Percentiles rank a stretch among this genome's conserved stretches.
Conservation (phyloP, 2,113 vertebrate species). For the Poeciliopsis prolifica region DNA sequence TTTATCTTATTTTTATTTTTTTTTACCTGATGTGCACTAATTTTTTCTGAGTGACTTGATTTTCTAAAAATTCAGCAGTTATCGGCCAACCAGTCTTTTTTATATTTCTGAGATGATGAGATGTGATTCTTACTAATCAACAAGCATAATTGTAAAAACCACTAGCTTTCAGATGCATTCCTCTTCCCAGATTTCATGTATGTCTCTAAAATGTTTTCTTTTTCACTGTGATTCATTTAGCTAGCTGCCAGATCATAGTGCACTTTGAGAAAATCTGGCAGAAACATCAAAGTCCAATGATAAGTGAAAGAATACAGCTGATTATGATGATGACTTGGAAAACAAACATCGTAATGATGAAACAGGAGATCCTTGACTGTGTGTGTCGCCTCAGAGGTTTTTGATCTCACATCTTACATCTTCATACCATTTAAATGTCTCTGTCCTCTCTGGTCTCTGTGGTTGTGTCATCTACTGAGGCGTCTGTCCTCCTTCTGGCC, state of each 20-base stretch:
- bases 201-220: slow-evolving; percentile 28
- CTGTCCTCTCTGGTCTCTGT: slow-evolving; percentile 25
- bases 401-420: slow-evolving; percentile 55
- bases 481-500: slow-evolving; percentile 40
- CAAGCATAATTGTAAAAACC: slow-evolving; percentile 11
- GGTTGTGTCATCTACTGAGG: slow-evolving; percentile 56
- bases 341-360: slow-evolving; percentile 57
- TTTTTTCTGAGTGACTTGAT: neutral
- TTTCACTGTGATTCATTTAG: slow-evolving; percentile 24
- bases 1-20: neutral
- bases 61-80: neutral
- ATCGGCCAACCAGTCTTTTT: neutral
- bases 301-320: slow-evolving; percentile 37
- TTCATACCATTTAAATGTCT: slow-evolving; percentile 34
- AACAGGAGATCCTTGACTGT: slow-evolving; percentile 49
- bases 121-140: neutral
- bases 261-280: slow-evolving; percentile 39
- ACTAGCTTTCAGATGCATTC: slow-evolving; percentile 21
- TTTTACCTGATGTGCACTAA: neutral
- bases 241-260: slow-evolving; percentile 33
- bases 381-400: slow-evolving; percentile 39
- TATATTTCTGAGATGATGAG: neutral
- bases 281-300: slow-evolving; percentile 48
- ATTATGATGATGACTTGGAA: slow-evolving; percentile 55
- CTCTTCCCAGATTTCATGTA: slow-evolving; percentile 25